phyloP scores from a whole-genome alignment of 2,888 invertebrate species.

The Scaptomyza parva region DNA sequence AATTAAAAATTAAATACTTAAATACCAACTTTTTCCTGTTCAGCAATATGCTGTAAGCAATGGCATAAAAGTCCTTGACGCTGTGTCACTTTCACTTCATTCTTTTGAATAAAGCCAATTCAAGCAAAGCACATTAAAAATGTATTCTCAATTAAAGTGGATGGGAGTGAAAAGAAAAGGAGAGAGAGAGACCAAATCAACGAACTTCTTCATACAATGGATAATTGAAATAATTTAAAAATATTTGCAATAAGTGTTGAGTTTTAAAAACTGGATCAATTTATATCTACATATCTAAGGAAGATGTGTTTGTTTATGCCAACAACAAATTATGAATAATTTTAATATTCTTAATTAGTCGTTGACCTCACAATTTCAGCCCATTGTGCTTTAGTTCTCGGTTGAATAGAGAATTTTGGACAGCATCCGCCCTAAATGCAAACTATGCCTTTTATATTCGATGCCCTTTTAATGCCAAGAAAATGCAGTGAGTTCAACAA shows the following conservation, averaged over 20 bases:
- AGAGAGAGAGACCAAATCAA: background rate
- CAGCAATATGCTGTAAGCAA: background rate
- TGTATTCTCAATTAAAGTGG: background rate
- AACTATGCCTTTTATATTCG: background rate
- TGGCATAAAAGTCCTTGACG: background rate
- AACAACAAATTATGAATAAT: no score
- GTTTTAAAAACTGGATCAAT: background rate
- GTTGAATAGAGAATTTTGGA: background rate
- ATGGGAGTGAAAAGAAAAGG: background rate
- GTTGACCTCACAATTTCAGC: background rate
- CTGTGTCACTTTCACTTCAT: background rate
- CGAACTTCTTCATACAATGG: background rate
- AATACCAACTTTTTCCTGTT: background rate
- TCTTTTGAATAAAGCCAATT: background rate
- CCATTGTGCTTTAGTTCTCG: background rate
- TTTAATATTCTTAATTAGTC: background rate
- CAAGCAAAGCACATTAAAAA: conserved; percentile 2
- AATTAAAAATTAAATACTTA: background rate
- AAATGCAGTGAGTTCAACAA: background rate
- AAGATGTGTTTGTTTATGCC: background rate
- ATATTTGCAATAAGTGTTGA: background rate
- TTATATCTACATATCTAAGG: no score
- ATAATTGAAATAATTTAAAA: background rate
- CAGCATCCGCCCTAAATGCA: background rate
- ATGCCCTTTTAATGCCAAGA: background rate